Conservation (phyloP, 2,797 vertebrate genomes). For the Acomys russatus region DNA sequence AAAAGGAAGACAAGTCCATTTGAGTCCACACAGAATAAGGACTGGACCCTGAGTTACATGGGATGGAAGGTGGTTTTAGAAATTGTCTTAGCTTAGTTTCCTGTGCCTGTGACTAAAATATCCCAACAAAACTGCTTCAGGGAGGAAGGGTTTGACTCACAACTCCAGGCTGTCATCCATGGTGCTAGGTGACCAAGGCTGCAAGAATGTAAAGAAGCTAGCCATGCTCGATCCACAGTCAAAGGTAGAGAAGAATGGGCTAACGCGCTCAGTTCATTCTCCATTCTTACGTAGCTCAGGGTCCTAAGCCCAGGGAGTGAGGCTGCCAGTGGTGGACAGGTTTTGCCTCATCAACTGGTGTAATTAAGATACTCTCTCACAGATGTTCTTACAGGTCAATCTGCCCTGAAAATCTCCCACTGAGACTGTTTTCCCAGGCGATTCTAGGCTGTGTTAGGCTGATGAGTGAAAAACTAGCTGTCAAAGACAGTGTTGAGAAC, state of each 20-base stretch:
- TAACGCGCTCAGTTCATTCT: not conserved
- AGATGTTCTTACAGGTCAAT: not conserved
- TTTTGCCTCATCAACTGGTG: not conserved
- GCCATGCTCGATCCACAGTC: not conserved
- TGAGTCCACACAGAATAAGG: not conserved
- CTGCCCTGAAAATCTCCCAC: not conserved
- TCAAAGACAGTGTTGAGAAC: not conserved
- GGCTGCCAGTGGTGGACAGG: not conserved
- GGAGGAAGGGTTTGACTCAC: not conserved
- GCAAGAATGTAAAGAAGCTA: not conserved
- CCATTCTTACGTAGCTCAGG: not conserved
- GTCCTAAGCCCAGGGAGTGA: not conserved
- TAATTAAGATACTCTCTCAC: not conserved
- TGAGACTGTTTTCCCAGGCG: not conserved
- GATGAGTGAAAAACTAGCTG: not conserved
- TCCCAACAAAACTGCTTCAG: not conserved
- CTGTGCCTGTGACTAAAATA: not conserved
- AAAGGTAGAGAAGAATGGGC: not conserved
- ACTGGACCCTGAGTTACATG: not conserved
- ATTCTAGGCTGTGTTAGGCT: not conserved
- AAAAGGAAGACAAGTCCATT: not conserved
- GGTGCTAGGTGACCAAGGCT: not conserved
- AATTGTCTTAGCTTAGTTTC: not conserved
- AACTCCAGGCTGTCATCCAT: not conserved
- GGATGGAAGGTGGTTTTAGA: not conserved